Base-by-base conservation (phyloP, 2,113 vertebrate species). In the Sitta europaea region DNA sequence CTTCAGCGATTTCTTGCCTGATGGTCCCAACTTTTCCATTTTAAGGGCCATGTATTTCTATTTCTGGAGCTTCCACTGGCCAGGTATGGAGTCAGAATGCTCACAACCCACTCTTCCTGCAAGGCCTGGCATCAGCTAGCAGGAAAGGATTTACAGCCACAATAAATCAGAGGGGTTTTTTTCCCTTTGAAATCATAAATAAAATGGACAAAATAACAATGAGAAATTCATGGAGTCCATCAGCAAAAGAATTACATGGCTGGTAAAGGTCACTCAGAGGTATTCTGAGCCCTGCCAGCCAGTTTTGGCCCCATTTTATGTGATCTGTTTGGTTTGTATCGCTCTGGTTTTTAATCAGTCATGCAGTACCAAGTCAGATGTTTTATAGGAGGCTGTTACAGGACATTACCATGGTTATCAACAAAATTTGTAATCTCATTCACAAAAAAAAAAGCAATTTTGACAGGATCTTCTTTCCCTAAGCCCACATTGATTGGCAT, bases 391-490 rank as follows among this genome's bases (percentile, higher is more conserved):
- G 48, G 51, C 70, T 84, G 62, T 92, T 95, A 95, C 53, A 84
- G 68, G 76, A 61, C 89, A 91, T 91, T 87, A 63, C 67, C 68
- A 67, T 57, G 88, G 82, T 92, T 96, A 92, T 96, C 94, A 96
- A 96, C 51, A 92, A 89, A 74, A 96, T 89, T 78, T 86, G 68
- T 67, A 78, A 91, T 65, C 91, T 91, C 86, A 65, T 93, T 92
- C 88, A 94, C 58, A 47, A 88, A 92, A 95, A 86, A 88, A 88
- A 92, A 89, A 65, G 29, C 74, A 71, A 88, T 96, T 97, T 94
- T 96, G 94, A 95, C 89, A 92, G 76, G 86, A 78, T 91, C 86
- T 87, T 33, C 80, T 94, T 86, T 92, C 91, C 73, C 84, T 95
- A 78, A 95, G 77, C 89, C 83, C 65, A 22, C 1, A 16, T 24